Evolutionary conservation across 2,888 invertebrate genomes (phyloP).

Genomic region (Trichacis sp.): DNA sequence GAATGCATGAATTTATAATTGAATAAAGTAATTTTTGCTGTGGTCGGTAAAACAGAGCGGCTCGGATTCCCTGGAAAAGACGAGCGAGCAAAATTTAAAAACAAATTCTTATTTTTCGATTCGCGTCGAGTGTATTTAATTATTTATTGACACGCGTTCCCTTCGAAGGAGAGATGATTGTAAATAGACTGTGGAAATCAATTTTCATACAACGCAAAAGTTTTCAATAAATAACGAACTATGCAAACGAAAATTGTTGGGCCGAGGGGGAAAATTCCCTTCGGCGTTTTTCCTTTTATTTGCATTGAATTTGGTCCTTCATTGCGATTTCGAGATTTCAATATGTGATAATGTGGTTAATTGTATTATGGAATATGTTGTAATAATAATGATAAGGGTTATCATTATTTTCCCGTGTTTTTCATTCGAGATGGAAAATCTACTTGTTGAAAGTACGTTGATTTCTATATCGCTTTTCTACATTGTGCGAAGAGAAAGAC

Average conservation of each 20-base stretch:
- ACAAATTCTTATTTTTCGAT: too few relatives aligned
- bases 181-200: not conserved
- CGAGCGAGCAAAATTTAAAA: not conserved
- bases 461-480: conserved; percentile 54
- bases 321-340: too few relatives aligned
- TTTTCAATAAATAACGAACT: conserved; percentile 12
- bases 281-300: too few relatives aligned
- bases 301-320: too few relatives aligned
- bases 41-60: too few relatives aligned
- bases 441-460: conserved; percentile 13
- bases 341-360: conserved; percentile 65
- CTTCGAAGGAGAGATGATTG: not conserved
- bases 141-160: not conserved
- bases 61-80: too few relatives aligned
- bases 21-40: too few relatives aligned
- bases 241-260: too few relatives aligned
- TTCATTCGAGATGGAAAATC: conserved; percentile 42
- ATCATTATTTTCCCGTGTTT: conserved; percentile 30
- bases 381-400: conserved; percentile 48
- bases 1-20: too few relatives aligned
- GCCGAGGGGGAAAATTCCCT: too few relatives aligned
- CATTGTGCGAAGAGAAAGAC: conserved; percentile 51
- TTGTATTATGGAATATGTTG: conserved; percentile 62
- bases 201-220: conserved; percentile 7
- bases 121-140: not conserved